Conservation (phyloP, 2,113 vertebrate species). For the Hemibagrus wyckioides region DNA sequence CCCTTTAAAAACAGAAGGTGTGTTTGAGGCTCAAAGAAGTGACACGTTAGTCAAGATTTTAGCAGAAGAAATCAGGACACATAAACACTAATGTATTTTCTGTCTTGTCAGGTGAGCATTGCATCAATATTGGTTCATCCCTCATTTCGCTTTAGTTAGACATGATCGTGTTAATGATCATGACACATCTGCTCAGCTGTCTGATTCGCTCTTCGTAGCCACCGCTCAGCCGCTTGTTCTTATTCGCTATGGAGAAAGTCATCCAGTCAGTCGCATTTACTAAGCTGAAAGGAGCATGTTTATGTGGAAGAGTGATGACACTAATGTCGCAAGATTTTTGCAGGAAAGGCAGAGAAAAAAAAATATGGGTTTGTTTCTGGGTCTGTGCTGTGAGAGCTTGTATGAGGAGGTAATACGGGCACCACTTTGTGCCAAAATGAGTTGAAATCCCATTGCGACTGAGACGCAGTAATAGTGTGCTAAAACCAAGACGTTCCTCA, state of each 20-base stretch:
- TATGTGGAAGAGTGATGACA: not conserved
- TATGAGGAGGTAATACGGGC: not conserved
- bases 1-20: not conserved
- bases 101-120: not conserved
- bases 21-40: not conserved
- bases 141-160: not conserved
- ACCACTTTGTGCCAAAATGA: not conserved
- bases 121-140: not conserved
- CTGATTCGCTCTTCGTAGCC: not conserved
- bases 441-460: not conserved
- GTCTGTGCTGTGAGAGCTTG: not conserved
- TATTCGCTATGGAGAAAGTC: not conserved
- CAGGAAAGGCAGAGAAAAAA: not conserved
- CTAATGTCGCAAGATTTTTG: not conserved
- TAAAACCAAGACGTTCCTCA: too few species aligned
- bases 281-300: not conserved
- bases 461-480: not conserved
- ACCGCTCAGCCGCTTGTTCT: not conserved
- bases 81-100: not conserved
- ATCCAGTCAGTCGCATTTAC: not conserved
- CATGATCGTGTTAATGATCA: not conserved
- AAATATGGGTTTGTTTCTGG: not conserved
- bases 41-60: not conserved
- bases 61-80: not conserved
- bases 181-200: not conserved